Percentiles rank a stretch among this genome's conserved stretches.
Evolutionary conservation across 2,113 vertebrate genomes (phyloP).

Genomic region (Oreochromis spilurus): DNA sequence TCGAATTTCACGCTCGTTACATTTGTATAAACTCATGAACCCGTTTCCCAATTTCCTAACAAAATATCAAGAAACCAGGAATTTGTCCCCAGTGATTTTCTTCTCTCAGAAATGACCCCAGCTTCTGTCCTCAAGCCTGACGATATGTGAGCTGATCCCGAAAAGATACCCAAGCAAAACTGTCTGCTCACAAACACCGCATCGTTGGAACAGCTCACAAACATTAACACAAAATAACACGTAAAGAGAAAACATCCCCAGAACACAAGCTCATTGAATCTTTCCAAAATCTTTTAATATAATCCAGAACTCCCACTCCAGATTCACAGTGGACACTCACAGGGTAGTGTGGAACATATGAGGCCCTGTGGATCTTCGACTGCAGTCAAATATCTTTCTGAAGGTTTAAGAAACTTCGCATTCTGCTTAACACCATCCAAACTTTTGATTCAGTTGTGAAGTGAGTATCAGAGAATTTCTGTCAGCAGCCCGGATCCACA

Average conservation of each 20-base stretch:
- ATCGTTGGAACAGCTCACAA: too few relatives aligned
- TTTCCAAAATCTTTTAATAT: neutral
- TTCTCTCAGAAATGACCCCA: neutral
- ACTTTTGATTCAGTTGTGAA: neutral
- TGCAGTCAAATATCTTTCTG: neutral
- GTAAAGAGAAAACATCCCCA: neutral
- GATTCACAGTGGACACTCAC: neutral
- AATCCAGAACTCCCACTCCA: neutral
- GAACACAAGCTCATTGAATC: neutral
- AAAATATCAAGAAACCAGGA: neutral
- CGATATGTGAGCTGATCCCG: fast-evolving
- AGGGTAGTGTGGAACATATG: fast-evolving
- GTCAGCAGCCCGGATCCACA: fast-evolving
- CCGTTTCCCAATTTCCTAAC: neutral
- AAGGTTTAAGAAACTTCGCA: neutral
- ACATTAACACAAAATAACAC: fast-evolving
- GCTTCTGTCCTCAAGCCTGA: neutral
- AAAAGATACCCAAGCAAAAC: neutral
- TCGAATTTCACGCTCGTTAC: fast-evolving
- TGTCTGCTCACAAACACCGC: neutral
- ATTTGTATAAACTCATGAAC: neutral
- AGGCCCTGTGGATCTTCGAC: neutral
- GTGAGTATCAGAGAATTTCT: neutral
- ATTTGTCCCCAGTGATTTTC: fast-evolving
- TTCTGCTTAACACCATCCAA: neutral